Conservation (phyloP, 2,113 vertebrate genomes). For the Lagenorhynchus albirostris region DNA sequence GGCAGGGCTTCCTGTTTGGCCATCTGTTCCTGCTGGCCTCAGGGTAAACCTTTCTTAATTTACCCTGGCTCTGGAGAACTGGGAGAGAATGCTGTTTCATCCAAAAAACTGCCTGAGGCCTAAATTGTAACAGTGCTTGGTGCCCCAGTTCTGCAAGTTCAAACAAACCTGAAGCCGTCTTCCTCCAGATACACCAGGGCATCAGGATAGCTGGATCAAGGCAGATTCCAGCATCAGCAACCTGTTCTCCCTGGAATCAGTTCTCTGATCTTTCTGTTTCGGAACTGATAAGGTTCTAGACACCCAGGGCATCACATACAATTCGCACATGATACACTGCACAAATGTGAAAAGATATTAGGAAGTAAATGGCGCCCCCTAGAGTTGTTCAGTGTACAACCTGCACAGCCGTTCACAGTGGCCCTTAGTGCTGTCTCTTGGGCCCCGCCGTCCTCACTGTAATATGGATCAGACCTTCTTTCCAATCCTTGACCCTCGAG, state of each 20-base stretch:
- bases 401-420: neutral
- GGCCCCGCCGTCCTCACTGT: neutral
- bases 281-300: neutral
- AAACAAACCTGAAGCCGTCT: neutral
- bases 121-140: neutral
- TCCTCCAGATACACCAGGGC: neutral
- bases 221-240: neutral
- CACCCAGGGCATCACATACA: neutral
- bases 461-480: neutral
- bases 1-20: neutral
- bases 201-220: neutral
- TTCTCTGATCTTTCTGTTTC: neutral
- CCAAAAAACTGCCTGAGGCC: neutral
- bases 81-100: neutral
- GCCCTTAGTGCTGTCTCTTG: neutral
- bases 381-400: neutral
- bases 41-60: neutral
- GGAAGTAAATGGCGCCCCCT: neutral
- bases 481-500: neutral
- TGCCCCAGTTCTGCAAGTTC: neutral
- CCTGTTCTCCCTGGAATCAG: neutral
- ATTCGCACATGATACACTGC: neutral
- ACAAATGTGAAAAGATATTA: neutral
- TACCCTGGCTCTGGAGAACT: neutral
- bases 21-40: neutral